Evolutionary conservation across 2,888 invertebrate genomes (phyloP).

Genomic region (Tenthredo mesomela): DNA sequence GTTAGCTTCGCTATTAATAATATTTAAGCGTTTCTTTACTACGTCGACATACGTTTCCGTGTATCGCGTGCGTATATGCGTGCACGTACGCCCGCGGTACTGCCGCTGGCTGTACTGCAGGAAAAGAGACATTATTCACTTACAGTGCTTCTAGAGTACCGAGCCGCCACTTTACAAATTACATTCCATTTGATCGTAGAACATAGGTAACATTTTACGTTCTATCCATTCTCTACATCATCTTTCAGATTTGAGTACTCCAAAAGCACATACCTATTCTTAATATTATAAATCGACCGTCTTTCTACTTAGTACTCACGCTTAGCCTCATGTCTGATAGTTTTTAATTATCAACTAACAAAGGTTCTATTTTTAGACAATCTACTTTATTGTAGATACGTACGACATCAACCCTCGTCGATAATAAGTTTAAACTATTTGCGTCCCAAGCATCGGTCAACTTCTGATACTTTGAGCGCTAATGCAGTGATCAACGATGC

Average conservation of each 20-base stretch:
- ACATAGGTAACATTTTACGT: constrained; percentile 57
- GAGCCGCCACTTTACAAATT: constrained; percentile 74
- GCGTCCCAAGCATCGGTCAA: constrained; percentile 15
- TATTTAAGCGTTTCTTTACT: constrained; percentile 48
- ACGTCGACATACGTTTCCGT: constrained; percentile 51
- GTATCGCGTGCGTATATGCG: constrained; percentile 45
- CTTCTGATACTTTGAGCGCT: background rate
- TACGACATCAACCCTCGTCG: constrained; percentile 17
- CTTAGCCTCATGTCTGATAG: background rate
- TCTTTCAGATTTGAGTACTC: constrained; percentile 60
- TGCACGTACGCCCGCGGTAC: constrained; percentile 35
- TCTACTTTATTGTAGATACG: background rate
- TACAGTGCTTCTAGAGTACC: constrained; percentile 66
- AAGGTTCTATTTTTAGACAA: constrained; percentile 24
- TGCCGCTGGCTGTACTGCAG: constrained; percentile 69
- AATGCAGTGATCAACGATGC: background rate
- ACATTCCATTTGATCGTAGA: constrained; percentile 70
- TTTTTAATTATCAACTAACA: background rate
- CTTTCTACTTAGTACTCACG: background rate
- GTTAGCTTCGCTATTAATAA: constrained; percentile 51
- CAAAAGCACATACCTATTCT: background rate
- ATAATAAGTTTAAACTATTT: background rate
- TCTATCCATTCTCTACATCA: constrained; percentile 67
- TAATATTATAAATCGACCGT: background rate
- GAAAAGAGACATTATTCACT: constrained; percentile 76